phyloP scores from a whole-genome alignment of 2,888 invertebrate species.

The Tuberolachnus salignus region DNA sequence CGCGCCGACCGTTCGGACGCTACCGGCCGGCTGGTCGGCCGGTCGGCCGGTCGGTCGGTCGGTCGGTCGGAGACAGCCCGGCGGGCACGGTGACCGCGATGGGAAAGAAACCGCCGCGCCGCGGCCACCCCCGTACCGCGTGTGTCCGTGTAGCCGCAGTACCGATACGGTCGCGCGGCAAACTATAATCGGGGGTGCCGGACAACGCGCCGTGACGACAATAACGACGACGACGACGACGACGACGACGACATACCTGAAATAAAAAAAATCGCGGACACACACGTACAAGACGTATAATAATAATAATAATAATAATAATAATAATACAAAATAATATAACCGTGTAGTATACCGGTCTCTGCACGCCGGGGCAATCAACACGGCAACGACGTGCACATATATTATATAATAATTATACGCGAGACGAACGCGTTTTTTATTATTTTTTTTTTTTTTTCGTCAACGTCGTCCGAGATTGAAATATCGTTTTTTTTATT shows the following conservation, averaged over 20 bases:
- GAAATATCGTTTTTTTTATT: background rate
- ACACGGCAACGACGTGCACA: background rate
- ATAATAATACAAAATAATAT: too few species aligned
- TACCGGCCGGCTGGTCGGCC: too few species aligned
- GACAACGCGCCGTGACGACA: background rate
- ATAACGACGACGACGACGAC: constrained; percentile 1
- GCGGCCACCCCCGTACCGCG: background rate
- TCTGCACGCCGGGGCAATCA: constrained; percentile 20
- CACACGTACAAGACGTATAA: background rate
- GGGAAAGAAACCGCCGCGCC: background rate
- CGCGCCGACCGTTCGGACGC: background rate
- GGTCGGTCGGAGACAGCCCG: constrained; percentile 46
- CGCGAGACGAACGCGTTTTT: background rate
- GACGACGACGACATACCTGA: constrained; percentile 14
- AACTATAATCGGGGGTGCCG: constrained; percentile 48
- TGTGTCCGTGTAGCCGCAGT: background rate
- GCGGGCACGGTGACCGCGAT: constrained; percentile 29
- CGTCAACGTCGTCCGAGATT: background rate
- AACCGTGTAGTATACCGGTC: constrained; percentile 3
- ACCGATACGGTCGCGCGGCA: background rate
- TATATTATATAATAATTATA: background rate
- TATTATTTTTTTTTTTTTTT: background rate
- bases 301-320: too few species aligned
- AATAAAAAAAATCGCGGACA: constrained; percentile 1
- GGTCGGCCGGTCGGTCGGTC: background rate